Base-by-base conservation (phyloP, 1,140 invertebrate species). In the Pseudomyrmex pallidus region DNA sequence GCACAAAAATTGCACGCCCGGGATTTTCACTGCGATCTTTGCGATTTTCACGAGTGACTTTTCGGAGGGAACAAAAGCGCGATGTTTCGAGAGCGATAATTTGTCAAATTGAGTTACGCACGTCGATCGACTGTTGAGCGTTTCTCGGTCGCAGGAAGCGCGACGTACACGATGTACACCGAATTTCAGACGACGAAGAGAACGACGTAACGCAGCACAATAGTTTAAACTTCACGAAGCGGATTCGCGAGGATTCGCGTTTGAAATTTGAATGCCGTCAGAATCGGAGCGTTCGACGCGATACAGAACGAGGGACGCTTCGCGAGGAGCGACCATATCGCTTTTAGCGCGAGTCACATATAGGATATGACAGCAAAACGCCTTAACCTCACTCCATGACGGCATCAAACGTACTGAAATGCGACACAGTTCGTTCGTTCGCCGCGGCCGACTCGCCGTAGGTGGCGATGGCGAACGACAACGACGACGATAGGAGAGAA, bases 371-470 rank as follows among this genome's bases (percentile, higher is more conserved):
- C 59, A 5, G 54, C 13, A 48, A 62, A 48, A 76, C 66, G 57
- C 35, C 73, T 52, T 74, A 86, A 83, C 63, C 85, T 48, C 74
- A 82, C 44, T 76, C 77, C 82, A 62, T 87, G 82, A 90, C 76
- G 82, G 87, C 90, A 86, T 85, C 83, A 83, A 86, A 82, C 85
- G 83, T 85, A 90, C 90, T 90, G 80, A 46, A 85, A 35, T 70
- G 17, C 67, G 64, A 63, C 74, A 61, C 8, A 74, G 62, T 25
- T 57, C 56, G 35, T 35, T 35, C 57, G 62, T 57, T 20, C 66
- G 80, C 87, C 66, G 84, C 62, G 22, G 57, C 9, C 44, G 25
- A 70, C 68, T 62, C 59, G n/a, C 54, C 13, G 67, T 70, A 59
- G 64, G 76, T 78, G 66, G 76, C 44, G 76, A 68, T 54, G 62